These are phyloP conservation scores for Uria aalge DNA, from an alignment of 2,113 vertebrate species.

Conservation along the genomic window DNA sequence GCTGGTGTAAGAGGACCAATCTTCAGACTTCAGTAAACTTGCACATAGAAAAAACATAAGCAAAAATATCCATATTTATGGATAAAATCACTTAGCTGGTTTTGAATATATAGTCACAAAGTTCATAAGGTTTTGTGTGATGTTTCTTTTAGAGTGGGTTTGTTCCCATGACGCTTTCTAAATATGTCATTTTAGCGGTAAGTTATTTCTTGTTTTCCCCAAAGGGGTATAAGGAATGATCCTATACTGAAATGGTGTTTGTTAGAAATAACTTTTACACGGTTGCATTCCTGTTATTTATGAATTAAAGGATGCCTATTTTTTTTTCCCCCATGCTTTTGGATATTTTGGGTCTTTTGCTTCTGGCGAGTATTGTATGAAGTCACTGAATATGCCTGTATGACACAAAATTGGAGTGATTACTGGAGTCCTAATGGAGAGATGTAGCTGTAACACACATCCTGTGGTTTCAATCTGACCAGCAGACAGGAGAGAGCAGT, in stretches of 20 bases:
- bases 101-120: background rate
- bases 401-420: background rate
- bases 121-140: background rate
- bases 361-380: background rate
- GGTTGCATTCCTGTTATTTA: background rate
- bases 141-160: background rate
- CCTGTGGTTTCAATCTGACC: background rate
- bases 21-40: background rate
- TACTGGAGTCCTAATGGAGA: background rate
- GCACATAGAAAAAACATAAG: background rate
- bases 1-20: background rate
- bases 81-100: background rate
- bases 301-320: background rate
- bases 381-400: background rate
- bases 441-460: background rate
- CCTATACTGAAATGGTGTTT: background rate
- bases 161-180: background rate
- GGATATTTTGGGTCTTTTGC: background rate
- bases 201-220: background rate
- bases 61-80: background rate
- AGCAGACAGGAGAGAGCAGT: background rate
- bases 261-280: background rate
- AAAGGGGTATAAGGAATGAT: background rate
- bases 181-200: background rate
- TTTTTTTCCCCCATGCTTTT: background rate